Evolutionary conservation across 30 jellyfish, hydroid and myxozoan genomes (phyloP).

Genomic region (Aurelia aurita complex sp. Pacific): DNA sequence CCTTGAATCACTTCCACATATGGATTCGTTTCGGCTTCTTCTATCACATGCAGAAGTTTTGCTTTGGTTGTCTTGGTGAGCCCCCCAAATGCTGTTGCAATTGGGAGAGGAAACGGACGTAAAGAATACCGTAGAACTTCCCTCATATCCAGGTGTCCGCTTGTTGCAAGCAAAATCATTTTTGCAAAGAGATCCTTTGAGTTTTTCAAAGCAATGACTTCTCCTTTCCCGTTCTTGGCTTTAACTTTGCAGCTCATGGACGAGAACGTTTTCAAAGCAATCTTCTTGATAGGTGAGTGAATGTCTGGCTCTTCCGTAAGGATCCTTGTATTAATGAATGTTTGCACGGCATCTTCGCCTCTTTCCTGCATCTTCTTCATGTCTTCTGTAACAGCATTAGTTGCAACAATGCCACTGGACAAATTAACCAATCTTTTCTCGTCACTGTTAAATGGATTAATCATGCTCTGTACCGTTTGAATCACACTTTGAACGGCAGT

Average conservation of each 20-base stretch:
- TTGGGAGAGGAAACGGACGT: slow-evolving; percentile 15
- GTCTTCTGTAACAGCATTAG: slow-evolving; percentile 15
- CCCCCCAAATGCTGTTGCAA: slow-evolving; percentile 39
- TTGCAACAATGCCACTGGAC: slow-evolving; percentile 27
- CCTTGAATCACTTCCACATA: slow-evolving; percentile 17
- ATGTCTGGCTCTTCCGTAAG: slow-evolving; percentile 28
- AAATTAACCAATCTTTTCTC: background rate
- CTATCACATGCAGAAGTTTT: slow-evolving; percentile 20
- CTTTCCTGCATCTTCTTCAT: slow-evolving; percentile 31
- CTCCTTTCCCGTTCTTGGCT: slow-evolving; percentile 28
- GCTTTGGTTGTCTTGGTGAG: slow-evolving; percentile 31
- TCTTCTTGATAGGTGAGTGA: slow-evolving; percentile 6
- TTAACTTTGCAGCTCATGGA: slow-evolving; percentile 7
- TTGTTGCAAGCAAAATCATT: slow-evolving; percentile 43
- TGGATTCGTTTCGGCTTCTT: background rate
- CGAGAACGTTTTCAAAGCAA: slow-evolving; percentile 15
- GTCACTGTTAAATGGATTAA: slow-evolving; percentile 22
- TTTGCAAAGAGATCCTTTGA: slow-evolving; percentile 59
- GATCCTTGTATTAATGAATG: slow-evolving; percentile 18
- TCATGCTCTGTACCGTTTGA: slow-evolving; percentile 24
- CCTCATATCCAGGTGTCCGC: slow-evolving; percentile 57
- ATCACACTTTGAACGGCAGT: slow-evolving; percentile 11
- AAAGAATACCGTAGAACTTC: slow-evolving; percentile 36
- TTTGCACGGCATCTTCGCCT: slow-evolving; percentile 25
- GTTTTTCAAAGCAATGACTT: slow-evolving; percentile 29